These are phyloP conservation scores for Isaurus tuberculatus DNA, from an alignment of 92 coral and sea anemone species.

Conservation along the genomic window DNA sequence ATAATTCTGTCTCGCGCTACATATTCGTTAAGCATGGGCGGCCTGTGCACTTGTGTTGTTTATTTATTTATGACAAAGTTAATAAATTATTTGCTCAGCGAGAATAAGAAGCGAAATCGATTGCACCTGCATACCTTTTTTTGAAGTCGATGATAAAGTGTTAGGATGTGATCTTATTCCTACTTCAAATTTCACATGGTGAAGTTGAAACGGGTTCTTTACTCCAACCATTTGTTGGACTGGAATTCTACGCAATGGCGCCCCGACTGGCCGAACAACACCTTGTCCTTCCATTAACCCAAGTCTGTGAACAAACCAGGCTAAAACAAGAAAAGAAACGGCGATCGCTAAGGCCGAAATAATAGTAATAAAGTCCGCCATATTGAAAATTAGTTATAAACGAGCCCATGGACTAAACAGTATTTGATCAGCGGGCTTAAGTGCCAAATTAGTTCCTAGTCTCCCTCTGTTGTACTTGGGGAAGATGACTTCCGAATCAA, in stretches of 20 bases:
- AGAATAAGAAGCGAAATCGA: neutral
- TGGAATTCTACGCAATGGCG: constrained; percentile 70
- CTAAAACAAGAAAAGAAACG: constrained; percentile 68
- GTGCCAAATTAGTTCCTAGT: neutral
- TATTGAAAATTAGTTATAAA: constrained; percentile 57
- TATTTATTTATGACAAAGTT: neutral
- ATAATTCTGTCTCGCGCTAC: too few relatives aligned
- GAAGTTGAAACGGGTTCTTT: constrained; percentile 79
- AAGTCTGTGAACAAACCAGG: constrained; percentile 77
- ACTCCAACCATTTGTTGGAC: constrained; percentile 79
- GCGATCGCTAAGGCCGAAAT: constrained; percentile 72
- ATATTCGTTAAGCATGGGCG: too few relatives aligned
- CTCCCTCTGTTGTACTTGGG: neutral
- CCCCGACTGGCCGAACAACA: constrained; percentile 55
- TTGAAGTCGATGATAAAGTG: neutral
- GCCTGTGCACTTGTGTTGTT: too few relatives aligned
- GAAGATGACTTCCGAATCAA: constrained; percentile 49
- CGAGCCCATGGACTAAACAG: constrained; percentile 43
- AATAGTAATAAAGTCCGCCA: constrained; percentile 76
- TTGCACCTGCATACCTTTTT: neutral
- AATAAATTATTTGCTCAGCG: too few relatives aligned
- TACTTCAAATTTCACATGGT: neutral
- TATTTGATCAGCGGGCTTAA: constrained; percentile 14
- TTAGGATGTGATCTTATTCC: neutral
- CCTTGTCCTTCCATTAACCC: constrained; percentile 80